A percentile compares a stretch with the other conserved stretches of the same genome.
Evolutionary conservation across 2,797 vertebrate species (phyloP).

Genomic region (Epinephelus awoara): DNA sequence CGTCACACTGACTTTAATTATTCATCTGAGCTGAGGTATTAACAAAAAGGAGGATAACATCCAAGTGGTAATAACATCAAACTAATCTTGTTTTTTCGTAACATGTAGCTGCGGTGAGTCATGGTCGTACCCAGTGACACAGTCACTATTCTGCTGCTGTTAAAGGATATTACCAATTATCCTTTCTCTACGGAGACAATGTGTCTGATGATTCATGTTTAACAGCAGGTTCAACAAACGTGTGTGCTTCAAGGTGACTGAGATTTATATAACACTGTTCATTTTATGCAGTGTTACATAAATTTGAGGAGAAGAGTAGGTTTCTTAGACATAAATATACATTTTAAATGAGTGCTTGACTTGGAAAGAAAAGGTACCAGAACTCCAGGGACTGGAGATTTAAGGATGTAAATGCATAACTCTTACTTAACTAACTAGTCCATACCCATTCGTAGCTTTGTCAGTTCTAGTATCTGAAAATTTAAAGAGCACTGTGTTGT

Average conservation of each 20-base stretch:
- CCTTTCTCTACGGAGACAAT: not conserved
- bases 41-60: constrained; percentile 8
- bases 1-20: constrained; percentile 14
- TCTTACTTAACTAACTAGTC: too few species aligned
- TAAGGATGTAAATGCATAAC: not conserved
- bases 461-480: too few species aligned
- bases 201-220: constrained; percentile 3
- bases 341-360: not conserved
- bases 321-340: not conserved
- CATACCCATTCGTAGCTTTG: too few species aligned
- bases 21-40: constrained; percentile 30
- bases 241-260: not conserved
- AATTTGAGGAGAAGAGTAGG: not conserved
- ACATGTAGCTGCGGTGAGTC: constrained; percentile 6
- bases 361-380: not conserved
- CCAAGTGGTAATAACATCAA: not conserved
- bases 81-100: not conserved
- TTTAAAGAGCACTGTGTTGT: too few species aligned
- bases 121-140: not conserved
- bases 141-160: not conserved
- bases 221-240: not conserved
- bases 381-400: not conserved
- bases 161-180: constrained; percentile 9
- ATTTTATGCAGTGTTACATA: not conserved
- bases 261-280: not conserved